Evolutionary conservation across 2,797 vertebrate genomes (phyloP), one percentile per base, ranked within the genome.

Genomic region (Australoheros facetus): DNA sequence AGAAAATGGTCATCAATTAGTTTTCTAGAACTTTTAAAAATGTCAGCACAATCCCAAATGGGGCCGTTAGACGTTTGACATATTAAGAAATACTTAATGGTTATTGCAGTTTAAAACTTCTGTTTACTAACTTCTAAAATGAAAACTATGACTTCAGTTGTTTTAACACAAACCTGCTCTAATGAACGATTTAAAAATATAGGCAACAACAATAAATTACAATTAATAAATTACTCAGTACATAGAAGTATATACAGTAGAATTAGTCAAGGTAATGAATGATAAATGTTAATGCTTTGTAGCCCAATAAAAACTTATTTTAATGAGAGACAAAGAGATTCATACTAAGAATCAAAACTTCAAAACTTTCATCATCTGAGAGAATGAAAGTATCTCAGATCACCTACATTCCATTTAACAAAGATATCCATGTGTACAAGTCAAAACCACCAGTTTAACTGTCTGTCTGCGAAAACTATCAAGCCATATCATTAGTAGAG

Each of bases 1-100:
- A 91, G 84, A 79, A 91, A 91, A 91, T 91, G 80, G 91, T 89
- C 21, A 8, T 3, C 85, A 90, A 85, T 92, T 92, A 89, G 79
- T 89, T 92, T 92, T 85, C 26, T 76, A 57, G 56, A 81, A 85
- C 80, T 87, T 87, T 74, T 85, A 37, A 92, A 69, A 93, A 93
- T 93, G 90, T 92, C 92, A 93, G 87, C 85, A 74, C 72, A 80
- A 60, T 75, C 69, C 87, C 74, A 71, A 84, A 83, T 82, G 71
- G 66, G 82, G 19, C 73, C 60, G 69, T 87, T 57, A 87, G 83
- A 87, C 83, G 85, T 79, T 58, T 54, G 51, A 81, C 77, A 82
- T 85, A 59, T 79, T 88, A 81, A 13, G 4, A 42, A 58, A 4
- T 69, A 76, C 64, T 69, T 70, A 78, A 79, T 60, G 17, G 42